A percentile compares a stretch with the other conserved stretches of the same genome.
Conservation (phyloP, 2,113 vertebrate species). For the Neogobius melanostomus region DNA sequence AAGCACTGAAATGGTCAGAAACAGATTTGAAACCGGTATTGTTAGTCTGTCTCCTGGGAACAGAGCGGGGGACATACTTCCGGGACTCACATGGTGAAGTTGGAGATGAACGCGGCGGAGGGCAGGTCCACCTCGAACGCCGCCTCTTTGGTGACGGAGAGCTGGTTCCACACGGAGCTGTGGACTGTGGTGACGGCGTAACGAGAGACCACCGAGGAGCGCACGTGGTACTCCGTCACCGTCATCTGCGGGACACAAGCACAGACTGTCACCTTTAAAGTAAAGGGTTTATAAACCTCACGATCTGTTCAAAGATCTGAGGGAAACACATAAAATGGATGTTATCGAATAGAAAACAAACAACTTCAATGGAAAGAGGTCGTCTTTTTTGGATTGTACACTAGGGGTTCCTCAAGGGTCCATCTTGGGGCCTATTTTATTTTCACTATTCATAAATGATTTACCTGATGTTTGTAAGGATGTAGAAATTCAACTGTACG, state of each 20-base stretch:
- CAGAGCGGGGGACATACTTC: background rate
- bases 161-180: constrained; percentile 79
- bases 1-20: no score
- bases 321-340: no score
- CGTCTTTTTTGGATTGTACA: background rate
- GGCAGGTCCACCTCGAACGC: constrained; percentile 84
- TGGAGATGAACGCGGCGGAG: constrained; percentile 83
- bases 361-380: background rate
- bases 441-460: background rate
- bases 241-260: constrained; percentile 64
- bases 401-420: background rate
- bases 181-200: constrained; percentile 80
- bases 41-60: no score
- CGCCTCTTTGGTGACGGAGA: constrained; percentile 77
- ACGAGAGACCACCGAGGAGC: constrained; percentile 77
- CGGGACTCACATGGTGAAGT: constrained; percentile 84
- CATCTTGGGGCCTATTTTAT: background rate
- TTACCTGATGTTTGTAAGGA: background rate
- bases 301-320: no score
- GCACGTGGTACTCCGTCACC: constrained; percentile 80
- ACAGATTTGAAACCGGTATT: no score
- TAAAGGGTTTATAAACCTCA: no score
- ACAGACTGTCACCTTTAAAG: background rate
- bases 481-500: background rate
- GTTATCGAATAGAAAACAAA: no score